A percentile compares a stretch with the other conserved stretches of the same genome.
phyloP scores from a whole-genome alignment of 2,113 vertebrate species.

The Piaya cayana region DNA sequence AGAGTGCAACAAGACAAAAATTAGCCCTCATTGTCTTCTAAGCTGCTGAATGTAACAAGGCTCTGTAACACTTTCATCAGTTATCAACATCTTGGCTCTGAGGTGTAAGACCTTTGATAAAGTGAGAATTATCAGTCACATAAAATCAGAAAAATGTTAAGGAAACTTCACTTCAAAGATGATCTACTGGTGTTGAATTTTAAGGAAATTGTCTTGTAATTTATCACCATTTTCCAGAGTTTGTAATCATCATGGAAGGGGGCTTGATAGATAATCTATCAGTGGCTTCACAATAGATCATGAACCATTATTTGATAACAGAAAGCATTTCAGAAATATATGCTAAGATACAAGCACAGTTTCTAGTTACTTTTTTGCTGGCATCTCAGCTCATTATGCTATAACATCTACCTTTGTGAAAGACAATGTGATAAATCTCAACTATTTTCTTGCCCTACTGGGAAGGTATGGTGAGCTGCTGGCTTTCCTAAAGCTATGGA shows the following conservation, averaged over 20 bases:
- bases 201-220: not conserved
- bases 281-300: not conserved
- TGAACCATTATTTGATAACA: not conserved
- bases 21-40: conserved; percentile 20
- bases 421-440: not conserved
- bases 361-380: not conserved
- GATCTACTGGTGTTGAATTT: not conserved
- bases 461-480: not conserved
- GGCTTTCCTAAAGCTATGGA: not conserved
- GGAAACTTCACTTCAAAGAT: conserved; percentile 1
- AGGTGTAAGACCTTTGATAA: conserved; percentile 29
- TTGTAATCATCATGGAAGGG: not conserved
- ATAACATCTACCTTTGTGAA: not conserved
- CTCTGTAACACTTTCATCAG: not conserved
- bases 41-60: not conserved
- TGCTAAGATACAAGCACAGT: not conserved
- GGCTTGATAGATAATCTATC: not conserved
- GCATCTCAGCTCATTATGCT: not conserved
- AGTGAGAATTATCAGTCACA: not conserved
- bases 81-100: not conserved
- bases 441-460: not conserved
- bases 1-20: conserved; percentile 6
- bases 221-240: not conserved
- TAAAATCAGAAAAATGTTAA: conserved; percentile 5
- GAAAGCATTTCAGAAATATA: not conserved